Percentiles rank a stretch among this genome's conserved stretches.
phyloP scores from a whole-genome alignment of 2,113 vertebrate species.

The Corythaixoides concolor region DNA sequence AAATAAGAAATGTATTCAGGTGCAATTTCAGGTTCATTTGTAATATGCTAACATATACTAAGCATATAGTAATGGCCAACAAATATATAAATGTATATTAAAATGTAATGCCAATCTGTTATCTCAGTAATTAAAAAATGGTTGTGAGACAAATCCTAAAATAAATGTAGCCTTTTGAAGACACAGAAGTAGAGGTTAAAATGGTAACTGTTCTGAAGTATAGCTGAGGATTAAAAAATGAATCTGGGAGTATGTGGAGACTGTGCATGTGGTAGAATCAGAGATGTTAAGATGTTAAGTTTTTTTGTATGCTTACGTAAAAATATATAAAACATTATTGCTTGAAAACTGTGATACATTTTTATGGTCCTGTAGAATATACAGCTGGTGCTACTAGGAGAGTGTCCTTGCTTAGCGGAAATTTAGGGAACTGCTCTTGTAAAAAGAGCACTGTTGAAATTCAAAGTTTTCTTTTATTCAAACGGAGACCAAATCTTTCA shows the following conservation, averaged over 20 bases:
- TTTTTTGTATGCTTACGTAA: not conserved
- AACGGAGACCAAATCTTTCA: not conserved
- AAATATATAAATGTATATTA: not conserved
- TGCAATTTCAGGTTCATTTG: conserved; percentile 13
- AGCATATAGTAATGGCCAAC: not conserved
- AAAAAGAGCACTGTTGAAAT: not conserved
- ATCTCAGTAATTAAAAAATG: conserved; percentile 8
- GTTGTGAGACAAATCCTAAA: conserved; percentile 4
- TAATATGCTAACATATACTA: not conserved
- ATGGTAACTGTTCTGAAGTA: not conserved
- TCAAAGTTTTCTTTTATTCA: not conserved
- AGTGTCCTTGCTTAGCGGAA: not conserved
- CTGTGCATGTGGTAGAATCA: not conserved
- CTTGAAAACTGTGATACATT: not conserved
- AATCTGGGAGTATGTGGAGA: not conserved
- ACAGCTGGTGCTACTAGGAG: not conserved
- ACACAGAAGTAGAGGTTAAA: not conserved
- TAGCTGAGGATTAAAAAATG: not conserved
- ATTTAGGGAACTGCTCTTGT: not conserved
- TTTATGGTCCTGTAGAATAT: not conserved
- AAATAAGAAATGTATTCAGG: not conserved
- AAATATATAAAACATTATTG: not conserved
- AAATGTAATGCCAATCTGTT: not conserved
- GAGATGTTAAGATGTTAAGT: not conserved
- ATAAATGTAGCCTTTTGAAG: not conserved